phyloP scores from a whole-genome alignment of 2,797 vertebrate genomes.

The Cyprinodon diabolis region DNA sequence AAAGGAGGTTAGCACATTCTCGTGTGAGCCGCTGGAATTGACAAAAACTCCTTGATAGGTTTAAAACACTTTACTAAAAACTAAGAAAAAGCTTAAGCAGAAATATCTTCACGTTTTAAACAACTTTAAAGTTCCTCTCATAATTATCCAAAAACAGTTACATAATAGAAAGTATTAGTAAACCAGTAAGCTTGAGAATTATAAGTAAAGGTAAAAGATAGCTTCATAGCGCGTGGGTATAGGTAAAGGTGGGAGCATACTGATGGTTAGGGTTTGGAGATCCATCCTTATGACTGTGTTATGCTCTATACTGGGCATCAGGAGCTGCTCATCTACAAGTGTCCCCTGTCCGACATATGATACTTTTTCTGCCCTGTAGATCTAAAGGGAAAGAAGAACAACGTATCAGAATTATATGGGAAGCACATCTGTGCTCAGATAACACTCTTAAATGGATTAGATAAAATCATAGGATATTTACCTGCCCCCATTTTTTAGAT shows the following conservation, averaged over 20 bases:
- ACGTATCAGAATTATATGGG: background rate
- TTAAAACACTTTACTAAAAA: background rate
- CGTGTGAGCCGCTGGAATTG: too few species aligned
- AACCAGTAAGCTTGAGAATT: slow-evolving; percentile 18
- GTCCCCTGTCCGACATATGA: slow-evolving; percentile 79
- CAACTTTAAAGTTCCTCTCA: background rate
- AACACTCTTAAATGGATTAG: background rate
- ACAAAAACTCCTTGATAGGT: background rate
- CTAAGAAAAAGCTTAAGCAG: background rate
- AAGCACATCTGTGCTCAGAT: background rate
- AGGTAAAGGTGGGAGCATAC: slow-evolving; percentile 74
- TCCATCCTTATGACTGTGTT: slow-evolving; percentile 69
- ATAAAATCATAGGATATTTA: slow-evolving; percentile 18
- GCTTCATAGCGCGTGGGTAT: slow-evolving; percentile 77
- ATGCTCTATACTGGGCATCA: slow-evolving; percentile 76
- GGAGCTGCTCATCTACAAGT: slow-evolving; percentile 54
- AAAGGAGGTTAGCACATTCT: background rate
- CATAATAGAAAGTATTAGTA: background rate
- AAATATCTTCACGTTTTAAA: background rate
- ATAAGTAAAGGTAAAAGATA: slow-evolving; percentile 79
- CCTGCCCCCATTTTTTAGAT: slow-evolving; percentile 74
- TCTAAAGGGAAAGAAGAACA: slow-evolving; percentile 35
- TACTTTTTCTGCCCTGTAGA: slow-evolving; percentile 65
- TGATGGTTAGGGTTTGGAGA: slow-evolving; percentile 63
- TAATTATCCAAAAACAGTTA: slow-evolving; percentile 8